Conservation (phyloP, 2,888 invertebrate genomes). For the Amaurobius ferox region DNA sequence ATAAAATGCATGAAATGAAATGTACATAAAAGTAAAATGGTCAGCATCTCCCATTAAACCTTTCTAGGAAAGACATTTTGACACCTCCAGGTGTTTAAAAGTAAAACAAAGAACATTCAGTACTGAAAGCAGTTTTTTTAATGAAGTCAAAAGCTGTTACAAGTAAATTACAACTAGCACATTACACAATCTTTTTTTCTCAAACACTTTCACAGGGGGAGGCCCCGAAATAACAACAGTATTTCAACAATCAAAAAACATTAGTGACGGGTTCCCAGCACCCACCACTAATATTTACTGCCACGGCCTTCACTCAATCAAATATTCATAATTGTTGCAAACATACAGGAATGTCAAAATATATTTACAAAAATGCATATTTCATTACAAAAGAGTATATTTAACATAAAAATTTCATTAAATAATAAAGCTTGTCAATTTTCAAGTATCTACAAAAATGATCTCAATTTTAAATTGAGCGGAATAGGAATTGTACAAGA, state of each 20-base stretch:
- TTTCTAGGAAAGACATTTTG: no score
- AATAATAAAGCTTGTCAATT: no score
- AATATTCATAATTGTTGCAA: neutral
- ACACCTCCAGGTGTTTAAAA: no score
- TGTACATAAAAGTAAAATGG: no score
- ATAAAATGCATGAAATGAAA: no score
- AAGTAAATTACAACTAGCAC: neutral
- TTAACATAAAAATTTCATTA: no score
- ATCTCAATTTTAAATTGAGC: no score
- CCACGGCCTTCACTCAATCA: neutral
- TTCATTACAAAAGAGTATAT: no score
- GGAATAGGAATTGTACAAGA: no score
- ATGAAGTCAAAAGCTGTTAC: slow-evolving; percentile 9
- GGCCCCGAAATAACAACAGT: neutral
- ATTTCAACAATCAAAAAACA: neutral
- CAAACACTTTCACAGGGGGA: neutral
- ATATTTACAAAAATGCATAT: neutral
- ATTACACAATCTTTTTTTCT: neutral
- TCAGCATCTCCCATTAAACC: no score
- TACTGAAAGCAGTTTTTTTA: slow-evolving; percentile 1
- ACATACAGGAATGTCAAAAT: neutral
- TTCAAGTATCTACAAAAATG: no score
- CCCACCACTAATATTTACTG: neutral
- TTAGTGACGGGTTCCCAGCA: neutral
- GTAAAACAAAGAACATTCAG: no score